These are phyloP conservation scores for Xenopus laevis DNA, from an alignment of 2,113 vertebrate genomes.

Conservation along the genomic window DNA sequence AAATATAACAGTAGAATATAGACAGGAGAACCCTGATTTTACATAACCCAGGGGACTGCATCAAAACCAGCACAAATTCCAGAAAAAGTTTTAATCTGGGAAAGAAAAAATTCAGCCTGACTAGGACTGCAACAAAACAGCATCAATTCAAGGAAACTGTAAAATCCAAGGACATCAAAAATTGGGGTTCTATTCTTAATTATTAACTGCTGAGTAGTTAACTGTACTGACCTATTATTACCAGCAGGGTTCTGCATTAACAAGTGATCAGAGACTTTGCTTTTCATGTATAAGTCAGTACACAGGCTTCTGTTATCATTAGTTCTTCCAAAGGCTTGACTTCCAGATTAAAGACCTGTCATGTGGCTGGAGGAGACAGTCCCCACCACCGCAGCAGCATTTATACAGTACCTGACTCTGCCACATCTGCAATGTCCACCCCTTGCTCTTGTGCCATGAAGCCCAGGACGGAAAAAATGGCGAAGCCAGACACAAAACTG, in stretches of 20 bases:
- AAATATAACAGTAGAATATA: too few species aligned
- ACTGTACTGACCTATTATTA: neutral
- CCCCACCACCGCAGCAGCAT: constrained; percentile 87
- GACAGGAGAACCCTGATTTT: too few species aligned
- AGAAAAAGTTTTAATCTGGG: too few species aligned
- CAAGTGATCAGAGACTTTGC: neutral
- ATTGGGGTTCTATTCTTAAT: too few species aligned
- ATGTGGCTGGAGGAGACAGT: constrained; percentile 44
- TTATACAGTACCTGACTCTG: constrained; percentile 99
- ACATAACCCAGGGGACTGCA: too few species aligned
- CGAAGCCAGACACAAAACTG: constrained; percentile 99
- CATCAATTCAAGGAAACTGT: too few species aligned
- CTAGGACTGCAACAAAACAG: too few species aligned
- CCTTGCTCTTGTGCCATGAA: constrained; percentile 99
- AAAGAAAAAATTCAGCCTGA: too few species aligned
- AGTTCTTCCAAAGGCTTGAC: neutral
- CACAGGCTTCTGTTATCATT: too few species aligned
- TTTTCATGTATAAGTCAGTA: too few species aligned
- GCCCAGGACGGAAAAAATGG: constrained; percentile 99
- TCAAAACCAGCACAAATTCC: too few species aligned
- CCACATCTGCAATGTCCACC: constrained; percentile 99
- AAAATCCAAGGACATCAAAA: too few species aligned
- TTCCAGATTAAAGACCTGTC: neutral
- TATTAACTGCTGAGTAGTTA: neutral
- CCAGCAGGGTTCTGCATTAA: neutral